Conservation (phyloP, 2,113 vertebrate species). For the Neodon shergylaensis region DNA sequence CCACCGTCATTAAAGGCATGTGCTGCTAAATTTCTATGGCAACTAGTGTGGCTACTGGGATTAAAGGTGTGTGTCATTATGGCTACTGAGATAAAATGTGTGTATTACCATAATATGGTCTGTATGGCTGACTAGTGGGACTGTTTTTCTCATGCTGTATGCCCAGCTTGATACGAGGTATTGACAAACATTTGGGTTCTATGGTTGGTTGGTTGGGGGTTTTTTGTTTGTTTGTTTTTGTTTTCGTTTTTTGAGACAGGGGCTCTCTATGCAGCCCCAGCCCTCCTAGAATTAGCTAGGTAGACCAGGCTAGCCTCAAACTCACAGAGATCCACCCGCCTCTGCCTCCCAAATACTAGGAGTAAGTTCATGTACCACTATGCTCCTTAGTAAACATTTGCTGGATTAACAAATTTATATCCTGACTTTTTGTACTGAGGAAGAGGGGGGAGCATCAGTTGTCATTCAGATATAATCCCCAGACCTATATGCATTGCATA, state of each 20-base stretch:
- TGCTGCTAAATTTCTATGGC: too few relatives aligned
- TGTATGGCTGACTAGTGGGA: too few relatives aligned
- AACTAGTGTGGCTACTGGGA: too few relatives aligned
- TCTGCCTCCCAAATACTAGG: neutral
- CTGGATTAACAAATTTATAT: conserved; percentile 30
- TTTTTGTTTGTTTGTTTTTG: neutral
- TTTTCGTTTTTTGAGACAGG: conserved; percentile 10
- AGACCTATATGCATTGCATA: neutral
- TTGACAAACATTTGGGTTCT: neutral
- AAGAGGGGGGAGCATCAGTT: neutral
- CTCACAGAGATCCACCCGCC: neutral
- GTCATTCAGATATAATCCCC: conserved; percentile 26
- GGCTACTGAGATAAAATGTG: too few relatives aligned
- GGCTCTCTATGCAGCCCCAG: neutral
- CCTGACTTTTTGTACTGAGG: neutral
- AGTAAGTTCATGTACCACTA: neutral
- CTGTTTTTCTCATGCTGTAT: neutral
- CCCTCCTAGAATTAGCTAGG: neutral
- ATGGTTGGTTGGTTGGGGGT: neutral
- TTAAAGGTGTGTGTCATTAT: too few relatives aligned
- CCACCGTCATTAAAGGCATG: too few relatives aligned
- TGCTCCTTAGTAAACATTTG: conserved; percentile 9
- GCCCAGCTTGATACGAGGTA: too few relatives aligned
- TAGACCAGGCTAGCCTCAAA: neutral
- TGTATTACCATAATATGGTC: too few relatives aligned